phyloP scores from a whole-genome alignment of 1,140 invertebrate species.

The Penaeus vannamei region DNA sequence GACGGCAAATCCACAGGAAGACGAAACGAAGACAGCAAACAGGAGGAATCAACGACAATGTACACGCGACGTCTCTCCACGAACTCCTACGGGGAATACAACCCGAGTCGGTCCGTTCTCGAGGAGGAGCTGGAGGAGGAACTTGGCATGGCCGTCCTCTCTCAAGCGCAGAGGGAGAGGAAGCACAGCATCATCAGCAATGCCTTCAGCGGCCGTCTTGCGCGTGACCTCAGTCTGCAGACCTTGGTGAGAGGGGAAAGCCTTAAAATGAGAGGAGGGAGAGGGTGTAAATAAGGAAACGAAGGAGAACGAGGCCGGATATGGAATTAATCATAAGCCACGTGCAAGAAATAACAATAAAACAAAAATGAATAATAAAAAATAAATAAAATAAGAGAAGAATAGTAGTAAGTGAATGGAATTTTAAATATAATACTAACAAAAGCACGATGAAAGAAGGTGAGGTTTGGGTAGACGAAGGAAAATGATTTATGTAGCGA shows the following conservation, averaged over 20 bases:
- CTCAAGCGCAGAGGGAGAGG: neutral
- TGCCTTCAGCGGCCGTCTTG: neutral
- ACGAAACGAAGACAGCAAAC: neutral
- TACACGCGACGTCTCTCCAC: constrained; percentile 2
- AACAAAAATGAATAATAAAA: too few relatives aligned
- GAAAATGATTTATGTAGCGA: too few relatives aligned
- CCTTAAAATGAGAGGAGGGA: neutral
- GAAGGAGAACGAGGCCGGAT: too few relatives aligned
- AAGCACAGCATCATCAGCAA: constrained; percentile 16
- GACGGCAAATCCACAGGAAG: too few relatives aligned
- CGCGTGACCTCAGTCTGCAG: neutral
- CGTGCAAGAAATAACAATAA: too few relatives aligned
- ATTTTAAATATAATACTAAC: too few relatives aligned
- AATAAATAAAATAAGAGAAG: too few relatives aligned
- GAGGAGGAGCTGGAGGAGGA: neutral
- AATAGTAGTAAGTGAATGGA: too few relatives aligned
- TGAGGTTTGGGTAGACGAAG: too few relatives aligned
- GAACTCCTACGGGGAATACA: neutral
- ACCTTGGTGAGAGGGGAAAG: constrained; percentile 3
- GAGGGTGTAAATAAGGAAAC: too few relatives aligned
- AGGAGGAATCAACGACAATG: neutral
- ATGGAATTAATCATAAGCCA: too few relatives aligned
- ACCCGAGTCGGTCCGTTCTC: neutral
- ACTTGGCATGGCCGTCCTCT: neutral
- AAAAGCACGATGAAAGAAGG: too few relatives aligned